Percentiles rank a stretch among this genome's conserved stretches.
These are phyloP conservation scores for Luscinia megarhynchos DNA, from an alignment of 2,797 vertebrate genomes.

Conservation along the genomic window DNA sequence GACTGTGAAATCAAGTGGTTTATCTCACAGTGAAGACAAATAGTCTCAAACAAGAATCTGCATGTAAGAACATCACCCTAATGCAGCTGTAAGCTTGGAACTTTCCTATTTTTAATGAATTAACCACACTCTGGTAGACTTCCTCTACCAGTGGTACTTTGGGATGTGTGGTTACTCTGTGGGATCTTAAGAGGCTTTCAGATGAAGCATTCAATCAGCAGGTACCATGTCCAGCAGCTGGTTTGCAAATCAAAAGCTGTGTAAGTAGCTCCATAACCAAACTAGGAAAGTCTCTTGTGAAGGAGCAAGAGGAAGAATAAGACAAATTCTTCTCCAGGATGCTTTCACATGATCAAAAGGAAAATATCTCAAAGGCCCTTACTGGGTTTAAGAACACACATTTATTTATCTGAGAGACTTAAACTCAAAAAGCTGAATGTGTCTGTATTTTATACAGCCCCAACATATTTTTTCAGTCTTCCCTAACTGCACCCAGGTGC, in stretches of 20 bases:
- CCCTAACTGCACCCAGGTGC: background rate
- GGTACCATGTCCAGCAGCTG: background rate
- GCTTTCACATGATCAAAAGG: too few relatives aligned
- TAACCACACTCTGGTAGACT: constrained; percentile 37
- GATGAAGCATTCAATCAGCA: constrained; percentile 29
- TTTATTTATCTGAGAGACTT: background rate
- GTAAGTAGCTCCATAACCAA: constrained; percentile 7
- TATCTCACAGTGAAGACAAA: constrained; percentile 21
- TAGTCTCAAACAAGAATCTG: constrained; percentile 4
- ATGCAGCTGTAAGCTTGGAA: constrained; percentile 10
- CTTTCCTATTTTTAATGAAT: constrained; percentile 29
- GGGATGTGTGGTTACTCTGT: constrained; percentile 48
- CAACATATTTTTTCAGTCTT: background rate
- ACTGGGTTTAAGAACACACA: background rate
- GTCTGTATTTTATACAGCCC: background rate
- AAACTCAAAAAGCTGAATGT: background rate
- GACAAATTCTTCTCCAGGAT: too few relatives aligned
- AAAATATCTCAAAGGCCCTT: background rate
- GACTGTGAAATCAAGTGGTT: background rate
- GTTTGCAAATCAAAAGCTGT: constrained; percentile 4
- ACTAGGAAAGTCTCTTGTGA: background rate
- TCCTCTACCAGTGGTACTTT: constrained; percentile 38
- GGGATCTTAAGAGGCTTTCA: constrained; percentile 41
- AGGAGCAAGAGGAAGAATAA: background rate
- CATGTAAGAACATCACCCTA: background rate